Evolutionary conservation across 2,113 vertebrate genomes (phyloP).

Genomic region (Bufo gargarizans): DNA sequence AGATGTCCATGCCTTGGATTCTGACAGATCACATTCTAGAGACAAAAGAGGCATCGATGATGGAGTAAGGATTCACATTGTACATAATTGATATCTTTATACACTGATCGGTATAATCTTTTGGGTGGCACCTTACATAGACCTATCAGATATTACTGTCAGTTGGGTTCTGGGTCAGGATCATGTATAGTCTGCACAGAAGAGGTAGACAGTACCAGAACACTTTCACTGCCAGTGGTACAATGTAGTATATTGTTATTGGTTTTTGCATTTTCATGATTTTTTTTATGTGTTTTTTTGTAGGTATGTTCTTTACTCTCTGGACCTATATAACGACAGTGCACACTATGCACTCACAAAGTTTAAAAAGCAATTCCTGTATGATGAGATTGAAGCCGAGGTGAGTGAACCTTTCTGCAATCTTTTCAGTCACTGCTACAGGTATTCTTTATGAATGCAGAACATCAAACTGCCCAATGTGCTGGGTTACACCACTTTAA

Average conservation of each 20-base stretch:
- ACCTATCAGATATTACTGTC: neutral
- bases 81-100: slow-evolving; percentile 9
- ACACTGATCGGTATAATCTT: neutral
- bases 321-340: slow-evolving; percentile 89
- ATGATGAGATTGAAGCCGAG: slow-evolving; percentile 90
- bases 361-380: slow-evolving; percentile 91
- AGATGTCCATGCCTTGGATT: slow-evolving; percentile 99
- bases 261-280: neutral
- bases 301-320: slow-evolving; percentile 87
- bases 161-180: neutral
- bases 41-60: slow-evolving; percentile 84
- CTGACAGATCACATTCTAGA: slow-evolving; percentile 92
- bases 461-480: neutral
- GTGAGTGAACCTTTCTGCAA: slow-evolving; percentile 67
- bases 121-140: neutral
- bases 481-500: neutral
- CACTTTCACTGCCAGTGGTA: neutral
- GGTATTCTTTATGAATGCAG: neutral
- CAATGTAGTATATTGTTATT: no score
- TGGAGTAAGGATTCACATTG: slow-evolving; percentile 74
- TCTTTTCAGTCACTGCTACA: neutral
- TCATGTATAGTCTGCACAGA: neutral
- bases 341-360: slow-evolving; percentile 88
- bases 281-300: neutral
- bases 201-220: neutral